Evolutionary conservation across 1,140 invertebrate species (phyloP).

Genomic region (Scaptomyza montana): DNA sequence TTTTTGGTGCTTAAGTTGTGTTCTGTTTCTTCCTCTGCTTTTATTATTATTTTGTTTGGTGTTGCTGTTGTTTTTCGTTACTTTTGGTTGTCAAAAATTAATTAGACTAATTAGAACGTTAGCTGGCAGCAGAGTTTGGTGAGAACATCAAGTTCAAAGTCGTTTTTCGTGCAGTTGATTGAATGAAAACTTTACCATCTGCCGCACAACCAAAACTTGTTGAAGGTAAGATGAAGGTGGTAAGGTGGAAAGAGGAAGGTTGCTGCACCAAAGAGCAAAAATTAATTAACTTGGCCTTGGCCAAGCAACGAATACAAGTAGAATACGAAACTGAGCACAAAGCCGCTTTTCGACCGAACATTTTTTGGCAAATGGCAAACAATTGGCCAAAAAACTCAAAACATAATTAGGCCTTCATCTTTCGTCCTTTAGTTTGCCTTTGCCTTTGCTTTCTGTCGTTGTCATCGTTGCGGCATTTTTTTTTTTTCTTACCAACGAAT

Average conservation of each 20-base stretch:
- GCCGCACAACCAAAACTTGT: conserved; percentile 1
- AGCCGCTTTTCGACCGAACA: not conserved
- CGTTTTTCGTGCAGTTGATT: conserved; percentile 63
- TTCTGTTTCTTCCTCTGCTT: conserved; percentile 22
- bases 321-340: conserved; percentile 35
- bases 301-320: conserved; percentile 9
- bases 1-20: not conserved
- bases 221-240: not conserved
- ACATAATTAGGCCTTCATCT: conserved; percentile 71
- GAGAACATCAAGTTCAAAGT: conserved; percentile 74
- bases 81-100: conserved; percentile 73
- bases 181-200: conserved; percentile 76
- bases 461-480: conserved; percentile 15
- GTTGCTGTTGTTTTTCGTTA: conserved; percentile 20
- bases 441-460: conserved; percentile 11
- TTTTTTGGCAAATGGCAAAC: conserved; percentile 47
- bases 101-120: conserved; percentile 77
- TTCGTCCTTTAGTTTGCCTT: not conserved
- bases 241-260: not conserved
- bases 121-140: conserved; percentile 35
- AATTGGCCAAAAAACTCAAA: conserved; percentile 65
- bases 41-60: conserved; percentile 20
- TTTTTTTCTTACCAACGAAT: conserved; percentile 3
- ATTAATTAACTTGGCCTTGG: conserved; percentile 72
- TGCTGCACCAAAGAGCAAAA: conserved; percentile 34